phyloP scores from a whole-genome alignment of 2,113 vertebrate genomes.

The Strigops habroptila region DNA sequence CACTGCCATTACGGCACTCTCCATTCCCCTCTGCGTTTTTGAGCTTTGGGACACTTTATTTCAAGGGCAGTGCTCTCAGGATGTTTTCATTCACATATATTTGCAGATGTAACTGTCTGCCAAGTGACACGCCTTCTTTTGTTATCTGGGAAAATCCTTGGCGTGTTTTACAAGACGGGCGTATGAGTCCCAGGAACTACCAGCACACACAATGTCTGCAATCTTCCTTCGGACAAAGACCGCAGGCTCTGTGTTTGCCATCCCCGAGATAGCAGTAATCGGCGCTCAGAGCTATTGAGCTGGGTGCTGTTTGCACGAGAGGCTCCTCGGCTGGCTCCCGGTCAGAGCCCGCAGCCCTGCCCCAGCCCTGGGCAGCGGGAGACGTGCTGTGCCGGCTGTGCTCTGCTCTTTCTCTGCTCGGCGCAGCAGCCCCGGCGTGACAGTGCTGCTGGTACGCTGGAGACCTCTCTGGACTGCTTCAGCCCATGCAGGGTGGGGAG shows the following conservation, averaged over 20 bases:
- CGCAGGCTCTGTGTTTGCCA: rapidly evolving
- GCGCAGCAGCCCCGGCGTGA: background rate
- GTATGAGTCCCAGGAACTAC: background rate
- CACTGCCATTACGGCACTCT: rapidly evolving
- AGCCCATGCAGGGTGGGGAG: rapidly evolving
- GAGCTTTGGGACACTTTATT: background rate
- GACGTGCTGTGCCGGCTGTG: background rate
- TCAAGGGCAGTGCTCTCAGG: background rate
- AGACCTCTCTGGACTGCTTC: background rate
- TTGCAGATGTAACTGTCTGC: background rate
- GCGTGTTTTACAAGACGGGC: rapidly evolving
- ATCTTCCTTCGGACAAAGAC: background rate
- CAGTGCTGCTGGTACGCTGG: background rate
- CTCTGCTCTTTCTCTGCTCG: background rate
- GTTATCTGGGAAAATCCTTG: background rate
- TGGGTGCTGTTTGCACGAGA: background rate
- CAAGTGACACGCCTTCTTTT: background rate
- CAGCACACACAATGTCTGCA: background rate
- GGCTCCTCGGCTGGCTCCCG: background rate
- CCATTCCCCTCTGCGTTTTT: background rate
- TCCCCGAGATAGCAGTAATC: background rate
- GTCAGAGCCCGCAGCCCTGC: background rate
- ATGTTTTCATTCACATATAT: background rate
- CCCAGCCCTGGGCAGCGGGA: rapidly evolving
- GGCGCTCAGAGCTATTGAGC: rapidly evolving